These are phyloP conservation scores for Mizuhopecten yessoensis DNA, from an alignment of 1,140 invertebrate genomes.

Conservation along the genomic window DNA sequence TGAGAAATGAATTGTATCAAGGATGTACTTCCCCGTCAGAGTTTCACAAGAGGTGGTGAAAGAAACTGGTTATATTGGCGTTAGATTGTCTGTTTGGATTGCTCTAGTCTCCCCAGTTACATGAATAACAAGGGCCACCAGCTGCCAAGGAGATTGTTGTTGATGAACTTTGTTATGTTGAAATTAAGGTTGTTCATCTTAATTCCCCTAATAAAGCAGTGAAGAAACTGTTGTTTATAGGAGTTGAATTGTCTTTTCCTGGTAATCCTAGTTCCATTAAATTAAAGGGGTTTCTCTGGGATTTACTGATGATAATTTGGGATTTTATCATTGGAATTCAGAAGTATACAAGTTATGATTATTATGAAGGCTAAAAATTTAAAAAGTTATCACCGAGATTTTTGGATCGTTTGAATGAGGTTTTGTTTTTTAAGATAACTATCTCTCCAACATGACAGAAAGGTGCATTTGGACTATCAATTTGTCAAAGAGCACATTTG, in stretches of 20 bases:
- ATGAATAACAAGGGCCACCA: background rate
- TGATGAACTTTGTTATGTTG: background rate
- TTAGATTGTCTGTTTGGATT: slow-evolving; percentile 34
- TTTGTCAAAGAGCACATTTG: background rate
- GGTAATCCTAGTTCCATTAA: background rate
- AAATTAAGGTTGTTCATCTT: background rate
- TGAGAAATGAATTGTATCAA: slow-evolving; percentile 39
- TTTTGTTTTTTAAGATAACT: background rate
- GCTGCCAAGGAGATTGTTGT: background rate
- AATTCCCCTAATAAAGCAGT: background rate
- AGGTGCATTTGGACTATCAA: background rate
- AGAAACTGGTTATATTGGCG: slow-evolving; percentile 27
- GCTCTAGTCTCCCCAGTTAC: background rate
- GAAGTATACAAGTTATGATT: background rate
- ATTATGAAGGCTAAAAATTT: background rate
- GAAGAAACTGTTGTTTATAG: background rate
- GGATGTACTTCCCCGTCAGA: slow-evolving; percentile 24
- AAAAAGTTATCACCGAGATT: background rate
- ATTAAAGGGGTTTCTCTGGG: background rate
- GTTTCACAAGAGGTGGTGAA: slow-evolving; percentile 11
- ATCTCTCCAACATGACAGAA: background rate
- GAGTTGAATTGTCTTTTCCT: background rate
- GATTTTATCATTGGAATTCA: background rate
- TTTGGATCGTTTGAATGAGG: background rate
- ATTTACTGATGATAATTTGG: background rate